Conservation (phyloP, 2,888 invertebrate species). For the Drosophila tripunctata region DNA sequence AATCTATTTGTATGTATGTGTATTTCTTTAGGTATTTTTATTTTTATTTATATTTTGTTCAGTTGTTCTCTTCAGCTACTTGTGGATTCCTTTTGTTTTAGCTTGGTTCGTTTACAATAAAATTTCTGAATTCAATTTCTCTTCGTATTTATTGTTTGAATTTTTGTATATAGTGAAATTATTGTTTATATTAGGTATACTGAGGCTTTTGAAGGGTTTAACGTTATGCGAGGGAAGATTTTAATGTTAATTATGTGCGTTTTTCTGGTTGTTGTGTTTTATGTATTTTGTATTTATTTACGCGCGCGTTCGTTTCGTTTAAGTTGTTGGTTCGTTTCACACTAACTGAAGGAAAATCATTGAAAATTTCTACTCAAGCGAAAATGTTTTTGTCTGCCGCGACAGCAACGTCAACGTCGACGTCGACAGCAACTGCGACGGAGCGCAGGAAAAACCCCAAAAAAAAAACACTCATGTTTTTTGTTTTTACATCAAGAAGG, state of each 20-base stretch:
- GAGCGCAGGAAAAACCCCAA: slow-evolving; percentile 59
- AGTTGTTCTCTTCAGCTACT: slow-evolving; percentile 58
- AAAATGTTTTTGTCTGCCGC: slow-evolving; percentile 59
- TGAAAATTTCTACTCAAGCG: slow-evolving; percentile 66
- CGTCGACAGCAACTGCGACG: slow-evolving; percentile 32
- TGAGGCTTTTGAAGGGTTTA: background rate
- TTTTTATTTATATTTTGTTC: slow-evolving; percentile 46
- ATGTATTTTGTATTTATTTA: slow-evolving; percentile 24
- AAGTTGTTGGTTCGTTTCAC: slow-evolving; percentile 83
- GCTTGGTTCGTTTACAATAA: slow-evolving; percentile 26
- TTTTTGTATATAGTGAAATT: slow-evolving; percentile 12
- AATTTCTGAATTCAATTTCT: slow-evolving; percentile 22
- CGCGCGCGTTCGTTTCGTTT: slow-evolving; percentile 83
- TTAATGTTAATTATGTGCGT: slow-evolving; percentile 41
- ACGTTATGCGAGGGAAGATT: slow-evolving; percentile 1
- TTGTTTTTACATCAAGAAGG: slow-evolving; percentile 17
- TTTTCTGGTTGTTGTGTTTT: slow-evolving; percentile 35
- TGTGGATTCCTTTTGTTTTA: slow-evolving; percentile 64
- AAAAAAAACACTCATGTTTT: slow-evolving; percentile 29
- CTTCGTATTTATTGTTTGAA: slow-evolving; percentile 36
- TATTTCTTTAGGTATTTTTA: slow-evolving; percentile 44
- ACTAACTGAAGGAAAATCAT: slow-evolving; percentile 76
- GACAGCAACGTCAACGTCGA: slow-evolving; percentile 13
- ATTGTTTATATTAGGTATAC: slow-evolving; percentile 52
- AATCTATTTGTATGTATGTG: background rate